Evolutionary conservation across 2,113 vertebrate species (phyloP), one percentile per base, ranked within the genome.

Genomic region (Progne subis): DNA sequence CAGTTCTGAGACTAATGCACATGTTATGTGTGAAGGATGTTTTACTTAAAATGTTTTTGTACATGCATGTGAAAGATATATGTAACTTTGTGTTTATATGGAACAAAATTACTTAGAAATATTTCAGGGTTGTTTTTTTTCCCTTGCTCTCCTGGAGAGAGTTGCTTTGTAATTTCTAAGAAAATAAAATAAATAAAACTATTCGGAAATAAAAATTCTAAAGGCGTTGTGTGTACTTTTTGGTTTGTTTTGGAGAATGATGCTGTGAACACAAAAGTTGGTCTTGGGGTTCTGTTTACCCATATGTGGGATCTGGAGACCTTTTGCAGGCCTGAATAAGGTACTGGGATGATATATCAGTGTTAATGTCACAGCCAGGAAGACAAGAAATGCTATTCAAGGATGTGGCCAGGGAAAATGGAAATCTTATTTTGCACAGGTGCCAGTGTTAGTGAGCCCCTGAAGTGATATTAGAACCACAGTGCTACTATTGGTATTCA

Each of bases 81-180:
- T 2, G 39, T 68, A 68, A 64, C 41, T 90, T 64, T 86, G 31
- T 78, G 82, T 94, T 90, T 85, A 16, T 67, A 55, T 32, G 68
- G 72, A 86, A 55, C 52, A 71, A 59, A 95, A 90, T 53, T 43
- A 52, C 60, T 86, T 86, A 72, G 32, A 82, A 93, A 23, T 86
- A 37, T 68, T 92, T 74, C 59, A 63, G 50, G 50, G 28, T 41
- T 63, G 50, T 0, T 3, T 4, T 49, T 69, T 78, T 68, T 2
- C 18, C 25, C 44, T 78, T 88, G 60, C 76, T 95, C 85, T 93
- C 79, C 88, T 41, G 82, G 85, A 83, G 94, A 90, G 88, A 90
- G 95, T 52, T 81, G 55, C 46, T 91, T 89, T 94, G 47, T 83
- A 63, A 86, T 95, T 95, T 91, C 34, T 86, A 88, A 87, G 5